These are phyloP conservation scores for Caenorhabditis wallacei DNA, from an alignment of 2,888 invertebrate species.

Conservation along the genomic window DNA sequence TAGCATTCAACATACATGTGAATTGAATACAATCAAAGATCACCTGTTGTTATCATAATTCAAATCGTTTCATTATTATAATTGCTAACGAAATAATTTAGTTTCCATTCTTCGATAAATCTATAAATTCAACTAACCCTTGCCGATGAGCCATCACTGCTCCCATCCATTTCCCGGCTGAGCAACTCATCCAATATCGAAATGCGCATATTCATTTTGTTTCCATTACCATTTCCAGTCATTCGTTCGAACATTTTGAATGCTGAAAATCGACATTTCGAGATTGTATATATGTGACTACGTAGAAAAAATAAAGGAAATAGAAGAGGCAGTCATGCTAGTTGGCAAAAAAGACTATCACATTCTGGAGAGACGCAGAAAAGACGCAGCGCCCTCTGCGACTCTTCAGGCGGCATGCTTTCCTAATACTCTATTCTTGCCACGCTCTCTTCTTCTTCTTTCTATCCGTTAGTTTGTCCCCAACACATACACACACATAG, in stretches of 20 bases:
- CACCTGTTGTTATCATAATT: neutral
- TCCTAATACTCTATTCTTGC: constrained; percentile 17
- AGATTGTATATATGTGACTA: constrained; percentile 16
- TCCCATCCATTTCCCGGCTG: constrained; percentile 61
- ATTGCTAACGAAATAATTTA: no score
- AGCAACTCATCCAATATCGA: constrained; percentile 78
- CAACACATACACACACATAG: constrained; percentile 24
- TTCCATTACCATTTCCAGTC: constrained; percentile 80
- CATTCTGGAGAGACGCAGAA: constrained; percentile 24
- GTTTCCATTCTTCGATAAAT: neutral
- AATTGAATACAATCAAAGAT: neutral
- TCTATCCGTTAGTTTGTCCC: constrained; percentile 25
- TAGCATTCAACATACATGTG: constrained; percentile 3
- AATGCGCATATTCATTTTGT: constrained; percentile 80
- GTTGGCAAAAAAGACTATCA: constrained; percentile 35
- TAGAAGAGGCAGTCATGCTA: constrained; percentile 38
- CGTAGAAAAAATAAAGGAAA: constrained; percentile 53
- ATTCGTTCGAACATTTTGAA: constrained; percentile 67
- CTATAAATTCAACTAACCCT: constrained; percentile 53
- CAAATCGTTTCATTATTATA: no score
- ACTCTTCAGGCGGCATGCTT: constrained; percentile 44
- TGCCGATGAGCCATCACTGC: constrained; percentile 72
- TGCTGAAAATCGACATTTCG: constrained; percentile 42
- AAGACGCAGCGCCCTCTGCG: constrained; percentile 30
- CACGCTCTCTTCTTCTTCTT: constrained; percentile 27